Percentiles rank a stretch among this genome's conserved stretches.
These are phyloP conservation scores for Oxycera nigricornis DNA, from an alignment of 2,888 invertebrate species.

Conservation along the genomic window DNA sequence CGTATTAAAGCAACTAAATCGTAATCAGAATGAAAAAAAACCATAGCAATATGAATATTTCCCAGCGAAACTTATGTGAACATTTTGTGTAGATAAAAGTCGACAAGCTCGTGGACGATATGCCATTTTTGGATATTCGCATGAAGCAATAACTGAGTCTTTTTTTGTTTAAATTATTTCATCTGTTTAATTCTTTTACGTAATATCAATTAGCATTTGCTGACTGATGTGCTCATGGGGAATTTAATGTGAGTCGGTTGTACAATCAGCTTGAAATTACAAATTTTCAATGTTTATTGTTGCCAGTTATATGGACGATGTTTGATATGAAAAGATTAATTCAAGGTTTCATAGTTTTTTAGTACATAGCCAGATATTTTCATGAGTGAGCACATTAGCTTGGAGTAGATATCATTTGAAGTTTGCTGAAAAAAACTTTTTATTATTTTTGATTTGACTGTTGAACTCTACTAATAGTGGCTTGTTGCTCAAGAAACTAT, in stretches of 20 bases:
- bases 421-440: too few relatives aligned
- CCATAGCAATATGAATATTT: neutral
- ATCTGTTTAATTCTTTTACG: slow-evolving; percentile 24
- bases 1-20: neutral
- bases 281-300: slow-evolving; percentile 26
- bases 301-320: neutral
- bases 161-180: slow-evolving; percentile 21
- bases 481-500: too few relatives aligned
- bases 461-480: too few relatives aligned
- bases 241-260: slow-evolving; percentile 27
- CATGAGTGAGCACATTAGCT: neutral
- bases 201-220: slow-evolving; percentile 32
- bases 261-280: slow-evolving; percentile 17
- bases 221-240: slow-evolving; percentile 16
- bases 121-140: slow-evolving; percentile 13
- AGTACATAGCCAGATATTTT: neutral
- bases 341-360: slow-evolving; percentile 22
- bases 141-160: slow-evolving; percentile 6
- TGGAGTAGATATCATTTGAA: too few relatives aligned
- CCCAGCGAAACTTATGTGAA: neutral
- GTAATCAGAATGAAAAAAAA: neutral
- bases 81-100: neutral
- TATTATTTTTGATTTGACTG: too few relatives aligned
- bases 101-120: neutral
- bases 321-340: slow-evolving; percentile 16